Base-by-base conservation (phyloP, 1,140 invertebrate genomes). In the Drosophila sp. region DNA sequence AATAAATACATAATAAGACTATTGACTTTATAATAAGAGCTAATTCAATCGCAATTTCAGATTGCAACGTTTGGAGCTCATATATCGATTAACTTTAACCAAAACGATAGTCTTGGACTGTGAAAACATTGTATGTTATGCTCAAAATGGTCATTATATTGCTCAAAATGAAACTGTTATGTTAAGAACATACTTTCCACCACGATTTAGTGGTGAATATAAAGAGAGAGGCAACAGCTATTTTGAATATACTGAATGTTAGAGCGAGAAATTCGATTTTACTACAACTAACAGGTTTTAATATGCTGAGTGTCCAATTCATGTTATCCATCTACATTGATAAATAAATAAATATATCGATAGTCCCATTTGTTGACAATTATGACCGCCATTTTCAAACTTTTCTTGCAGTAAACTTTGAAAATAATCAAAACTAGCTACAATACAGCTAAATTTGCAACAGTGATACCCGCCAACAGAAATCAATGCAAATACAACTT, bases 51-150 rank as follows among this genome's bases (percentile, higher is more conserved):
- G 5, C 1, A 16, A 16, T 58, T 40, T 40, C 21, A 27, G 40
- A 27, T 6, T 7, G 21, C 0, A 13, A 2, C 3, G 0, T 7
- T 27, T 14, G 7, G 6, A 40, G 11, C 7, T 2, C 3, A 45
- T 11, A 9, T 63, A 54, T 63, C 18, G 36, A 13, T 13, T 29
- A 18, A 2, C 7, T 48, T 14, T 7, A 1, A 18, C 21, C 4
- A 38, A n/a, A 13, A 11, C 18, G 14, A 29, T 59, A 4, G 27
- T 14, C 4, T 14, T n/a, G 4, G 4, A 13, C 36, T 38, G 36
- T 38, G 0, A 36, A n/a, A 11, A 54, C 63, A 18, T 53, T 70
- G 66, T 63, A 62, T 70, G 66, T 63, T 69, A 61, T 21, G 40
- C 65, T 69, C 65, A 51, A 50, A 51, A 61, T 61, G 65, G 65